Evolutionary conservation across 2,888 invertebrate species (phyloP).

Genomic region (Eupithecia abbreviata): DNA sequence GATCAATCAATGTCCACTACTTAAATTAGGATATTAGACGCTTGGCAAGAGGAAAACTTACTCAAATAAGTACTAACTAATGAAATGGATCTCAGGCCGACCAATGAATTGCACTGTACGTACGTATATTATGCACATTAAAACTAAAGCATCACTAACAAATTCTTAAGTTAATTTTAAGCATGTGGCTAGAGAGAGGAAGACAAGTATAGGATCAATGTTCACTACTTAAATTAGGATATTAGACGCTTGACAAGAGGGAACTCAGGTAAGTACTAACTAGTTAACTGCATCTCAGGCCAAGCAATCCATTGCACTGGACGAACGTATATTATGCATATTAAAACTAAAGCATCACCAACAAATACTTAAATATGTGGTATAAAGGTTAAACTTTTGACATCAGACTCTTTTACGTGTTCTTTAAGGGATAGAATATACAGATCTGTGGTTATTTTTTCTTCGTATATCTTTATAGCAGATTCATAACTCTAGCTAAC

Average conservation of each 20-base stretch:
- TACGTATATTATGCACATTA: not conserved
- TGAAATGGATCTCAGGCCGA: not conserved
- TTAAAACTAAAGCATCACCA: not conserved
- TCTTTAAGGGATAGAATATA: not conserved
- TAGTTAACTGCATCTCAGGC: not conserved
- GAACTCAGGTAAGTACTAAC: not conserved
- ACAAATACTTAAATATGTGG: not conserved
- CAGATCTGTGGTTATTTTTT: too few relatives aligned
- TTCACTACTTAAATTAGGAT: not conserved
- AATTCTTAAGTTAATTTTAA: too few relatives aligned
- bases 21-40: not conserved
- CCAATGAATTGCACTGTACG: not conserved
- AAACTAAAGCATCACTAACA: not conserved
- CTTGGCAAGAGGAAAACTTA: not conserved
- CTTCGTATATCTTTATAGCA: too few relatives aligned
- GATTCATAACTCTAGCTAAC: too few relatives aligned
- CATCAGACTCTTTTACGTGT: not conserved
- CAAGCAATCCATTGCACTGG: not conserved
- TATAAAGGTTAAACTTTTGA: too few relatives aligned
- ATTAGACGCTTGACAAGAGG: not conserved
- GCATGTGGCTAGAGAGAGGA: too few relatives aligned
- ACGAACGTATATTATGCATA: not conserved
- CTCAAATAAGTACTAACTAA: not conserved
- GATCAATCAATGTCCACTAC: not conserved
- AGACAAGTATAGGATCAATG: too few relatives aligned